A percentile compares a stretch with the other conserved stretches of the same genome.
phyloP scores from a whole-genome alignment of 2,113 vertebrate genomes.

The Strigops habroptila region DNA sequence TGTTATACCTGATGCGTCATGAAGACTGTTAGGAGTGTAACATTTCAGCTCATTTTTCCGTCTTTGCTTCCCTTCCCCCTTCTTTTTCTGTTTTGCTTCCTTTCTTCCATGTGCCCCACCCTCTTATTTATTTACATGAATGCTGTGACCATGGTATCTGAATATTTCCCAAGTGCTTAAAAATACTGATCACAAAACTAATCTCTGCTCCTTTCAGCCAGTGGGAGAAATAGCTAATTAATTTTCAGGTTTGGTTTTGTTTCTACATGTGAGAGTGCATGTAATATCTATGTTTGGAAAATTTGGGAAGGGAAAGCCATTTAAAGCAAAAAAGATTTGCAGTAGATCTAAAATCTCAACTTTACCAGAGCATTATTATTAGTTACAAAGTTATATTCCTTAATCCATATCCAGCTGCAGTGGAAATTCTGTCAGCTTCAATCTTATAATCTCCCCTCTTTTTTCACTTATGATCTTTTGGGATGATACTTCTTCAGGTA shows the following conservation, averaged over 20 bases:
- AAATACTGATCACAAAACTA: slow-evolving; percentile 38
- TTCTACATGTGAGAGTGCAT: slow-evolving; percentile 14
- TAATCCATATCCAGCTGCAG: neutral
- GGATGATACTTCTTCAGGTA: neutral
- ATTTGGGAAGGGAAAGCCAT: neutral
- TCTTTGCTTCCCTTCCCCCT: slow-evolving; percentile 25
- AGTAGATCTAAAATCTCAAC: neutral
- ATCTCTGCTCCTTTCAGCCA: slow-evolving; percentile 22
- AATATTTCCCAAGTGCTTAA: slow-evolving; percentile 27
- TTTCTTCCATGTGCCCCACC: slow-evolving; percentile 19
- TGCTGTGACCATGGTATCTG: slow-evolving; percentile 42
- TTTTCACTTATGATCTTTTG: neutral
- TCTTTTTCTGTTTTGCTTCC: slow-evolving; percentile 5
- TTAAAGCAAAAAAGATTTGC: neutral
- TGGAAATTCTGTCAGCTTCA: neutral
- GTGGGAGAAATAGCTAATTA: neutral
- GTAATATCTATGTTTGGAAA: neutral
- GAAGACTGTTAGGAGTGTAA: neutral
- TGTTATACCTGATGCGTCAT: neutral
- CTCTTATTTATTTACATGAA: slow-evolving; percentile 39
- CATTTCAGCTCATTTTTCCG: slow-evolving; percentile 14
- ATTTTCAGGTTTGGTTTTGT: slow-evolving; percentile 51
- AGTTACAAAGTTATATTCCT: neutral
- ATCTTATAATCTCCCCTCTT: neutral
- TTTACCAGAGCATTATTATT: neutral